phyloP scores from a whole-genome alignment of 1,140 invertebrate species.

The Lordiphosa stackelbergi region DNA sequence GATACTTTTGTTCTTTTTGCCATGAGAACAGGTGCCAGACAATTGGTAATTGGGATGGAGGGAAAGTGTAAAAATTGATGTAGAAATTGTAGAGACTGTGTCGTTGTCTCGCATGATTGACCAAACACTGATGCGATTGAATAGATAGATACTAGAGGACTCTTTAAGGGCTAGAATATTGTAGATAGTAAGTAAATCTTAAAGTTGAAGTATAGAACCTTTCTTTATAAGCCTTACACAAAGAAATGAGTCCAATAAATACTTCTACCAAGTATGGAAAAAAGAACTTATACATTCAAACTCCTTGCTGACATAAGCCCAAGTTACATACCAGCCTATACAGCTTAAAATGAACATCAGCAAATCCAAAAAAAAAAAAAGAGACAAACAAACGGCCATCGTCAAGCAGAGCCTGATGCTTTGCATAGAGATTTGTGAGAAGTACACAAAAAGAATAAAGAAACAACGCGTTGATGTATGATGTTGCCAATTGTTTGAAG shows the following conservation, averaged over 20 bases:
- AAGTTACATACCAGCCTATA: constrained; percentile 8
- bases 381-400: constrained; percentile 7
- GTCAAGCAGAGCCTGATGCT: constrained; percentile 19
- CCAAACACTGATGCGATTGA: constrained; percentile 24
- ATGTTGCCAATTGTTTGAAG: constrained; percentile 75
- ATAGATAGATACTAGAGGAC: background rate
- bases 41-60: constrained; percentile 23
- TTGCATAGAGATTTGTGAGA: constrained; percentile 53
- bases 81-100: background rate
- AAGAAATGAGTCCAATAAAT: too few relatives aligned
- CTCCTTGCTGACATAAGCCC: constrained; percentile 3
- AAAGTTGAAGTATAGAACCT: too few relatives aligned
- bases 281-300: background rate
- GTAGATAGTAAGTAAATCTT: too few relatives aligned
- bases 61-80: too few relatives aligned
- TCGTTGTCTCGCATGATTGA: constrained; percentile 18
- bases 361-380: constrained; percentile 4
- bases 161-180: too few relatives aligned
- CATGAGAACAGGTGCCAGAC: constrained; percentile 21
- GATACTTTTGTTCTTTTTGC: constrained; percentile 21
- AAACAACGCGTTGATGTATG: constrained; percentile 68
- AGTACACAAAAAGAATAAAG: constrained; percentile 34
- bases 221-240: too few relatives aligned
- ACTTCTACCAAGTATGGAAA: too few relatives aligned
- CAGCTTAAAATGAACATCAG: constrained; percentile 17